Conservation (phyloP, 2,797 vertebrate genomes). For the Clarias pachynema region DNA sequence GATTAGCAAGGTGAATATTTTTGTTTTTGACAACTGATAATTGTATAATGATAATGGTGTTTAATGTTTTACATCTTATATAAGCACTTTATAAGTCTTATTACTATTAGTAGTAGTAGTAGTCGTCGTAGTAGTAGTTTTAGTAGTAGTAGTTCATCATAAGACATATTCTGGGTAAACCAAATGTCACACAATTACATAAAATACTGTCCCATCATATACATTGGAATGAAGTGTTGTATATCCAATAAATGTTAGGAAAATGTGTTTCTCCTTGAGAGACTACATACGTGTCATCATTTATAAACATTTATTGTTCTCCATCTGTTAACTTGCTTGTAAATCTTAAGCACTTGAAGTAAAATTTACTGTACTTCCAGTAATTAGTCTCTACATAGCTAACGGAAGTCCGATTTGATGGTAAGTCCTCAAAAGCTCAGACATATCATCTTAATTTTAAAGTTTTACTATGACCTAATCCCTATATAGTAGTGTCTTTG, state of each 20-base stretch:
- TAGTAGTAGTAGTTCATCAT: neutral
- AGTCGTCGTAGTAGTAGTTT: no score
- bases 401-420: neutral
- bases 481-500: constrained; percentile 70
- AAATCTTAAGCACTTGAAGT: constrained; percentile 11
- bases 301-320: constrained; percentile 26
- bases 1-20: neutral
- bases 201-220: neutral
- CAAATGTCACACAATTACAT: neutral
- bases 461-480: neutral
- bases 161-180: neutral
- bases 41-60: neutral
- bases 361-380: constrained; percentile 20
- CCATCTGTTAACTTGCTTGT: constrained; percentile 29
- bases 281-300: constrained; percentile 13
- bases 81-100: neutral
- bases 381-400: neutral
- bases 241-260: neutral
- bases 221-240: neutral
- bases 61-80: constrained; percentile 2
- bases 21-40: neutral
- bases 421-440: neutral
- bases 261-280: constrained; percentile 18
- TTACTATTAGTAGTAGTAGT: no score
- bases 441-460: neutral